These are phyloP conservation scores for Sarcophaga variegata DNA, from an alignment of 2,888 invertebrate species.

Conservation along the genomic window DNA sequence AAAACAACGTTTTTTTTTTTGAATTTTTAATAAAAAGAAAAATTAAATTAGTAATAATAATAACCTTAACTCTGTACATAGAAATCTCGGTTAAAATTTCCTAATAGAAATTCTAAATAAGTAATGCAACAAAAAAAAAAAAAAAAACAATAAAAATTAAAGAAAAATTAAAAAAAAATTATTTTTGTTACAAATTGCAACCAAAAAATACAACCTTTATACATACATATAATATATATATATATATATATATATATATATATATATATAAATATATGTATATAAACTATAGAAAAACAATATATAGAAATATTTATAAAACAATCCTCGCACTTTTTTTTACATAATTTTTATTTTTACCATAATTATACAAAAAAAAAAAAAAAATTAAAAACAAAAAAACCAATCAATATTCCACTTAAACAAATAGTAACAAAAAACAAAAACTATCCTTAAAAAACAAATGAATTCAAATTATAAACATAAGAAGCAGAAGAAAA, in stretches of 20 bases:
- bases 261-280: neutral
- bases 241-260: slow-evolving; percentile 33
- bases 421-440: slow-evolving; percentile 31
- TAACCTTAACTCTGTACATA: slow-evolving; percentile 51
- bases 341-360: slow-evolving; percentile 47
- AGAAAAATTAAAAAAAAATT: slow-evolving; percentile 43
- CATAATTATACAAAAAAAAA: slow-evolving; percentile 45
- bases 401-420: slow-evolving; percentile 41
- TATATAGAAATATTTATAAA: neutral
- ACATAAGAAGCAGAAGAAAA: neutral
- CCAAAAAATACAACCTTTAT: slow-evolving; percentile 61
- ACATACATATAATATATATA: slow-evolving; percentile 25
- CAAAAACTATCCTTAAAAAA: neutral
- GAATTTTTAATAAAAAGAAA: slow-evolving; percentile 9
- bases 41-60: neutral
- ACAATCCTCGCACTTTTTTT: slow-evolving; percentile 64
- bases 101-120: slow-evolving; percentile 55
- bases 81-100: slow-evolving; percentile 64
- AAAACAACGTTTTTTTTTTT: slow-evolving; percentile 22
- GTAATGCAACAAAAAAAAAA: slow-evolving; percentile 1
- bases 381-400: slow-evolving; percentile 16
- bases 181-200: slow-evolving; percentile 63
- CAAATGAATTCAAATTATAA: slow-evolving; percentile 39
- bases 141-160: slow-evolving; percentile 28
- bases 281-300: too few species aligned